Evolutionary conservation across 1,140 invertebrate species (phyloP).

Genomic region (Euwallacea similis): DNA sequence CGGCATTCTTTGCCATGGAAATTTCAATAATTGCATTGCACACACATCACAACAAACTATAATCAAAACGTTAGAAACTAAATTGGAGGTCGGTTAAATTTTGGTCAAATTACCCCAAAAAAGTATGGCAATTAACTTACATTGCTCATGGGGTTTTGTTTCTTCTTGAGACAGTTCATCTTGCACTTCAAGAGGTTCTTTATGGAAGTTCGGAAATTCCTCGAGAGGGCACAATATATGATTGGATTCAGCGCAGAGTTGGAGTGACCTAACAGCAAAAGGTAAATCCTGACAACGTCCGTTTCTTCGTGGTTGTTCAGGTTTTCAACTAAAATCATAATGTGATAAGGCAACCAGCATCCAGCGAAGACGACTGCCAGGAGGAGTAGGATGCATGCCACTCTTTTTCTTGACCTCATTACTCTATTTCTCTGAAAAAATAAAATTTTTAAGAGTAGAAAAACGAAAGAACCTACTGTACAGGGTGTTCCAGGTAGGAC

Average conservation of each 20-base stretch:
- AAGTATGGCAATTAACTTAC: constrained; percentile 12
- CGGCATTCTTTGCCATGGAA: no score
- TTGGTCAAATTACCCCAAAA: background rate
- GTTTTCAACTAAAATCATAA: constrained; percentile 67
- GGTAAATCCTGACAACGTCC: constrained; percentile 55
- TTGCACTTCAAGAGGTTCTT: constrained; percentile 59
- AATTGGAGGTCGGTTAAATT: background rate
- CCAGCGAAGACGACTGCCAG: constrained; percentile 74
- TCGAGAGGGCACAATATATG: constrained; percentile 86
- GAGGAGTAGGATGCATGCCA: constrained; percentile 73
- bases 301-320: constrained; percentile 51
- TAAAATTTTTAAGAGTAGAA: constrained; percentile 15
- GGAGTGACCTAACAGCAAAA: constrained; percentile 66
- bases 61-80: no score
- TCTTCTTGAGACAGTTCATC: constrained; percentile 39
- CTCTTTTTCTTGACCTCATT: constrained; percentile 68
- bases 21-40: no score
- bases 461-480: background rate
- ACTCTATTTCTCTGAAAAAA: constrained; percentile 61
- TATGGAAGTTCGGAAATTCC: constrained; percentile 77
- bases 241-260: constrained; percentile 88
- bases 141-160: constrained; percentile 12
- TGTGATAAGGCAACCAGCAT: constrained; percentile 80
- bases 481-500: no score
- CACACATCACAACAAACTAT: no score